Evolutionary conservation across 2,797 vertebrate species (phyloP), one percentile per base, ranked within the genome.

Genomic region (Acipenser transmontanus): DNA sequence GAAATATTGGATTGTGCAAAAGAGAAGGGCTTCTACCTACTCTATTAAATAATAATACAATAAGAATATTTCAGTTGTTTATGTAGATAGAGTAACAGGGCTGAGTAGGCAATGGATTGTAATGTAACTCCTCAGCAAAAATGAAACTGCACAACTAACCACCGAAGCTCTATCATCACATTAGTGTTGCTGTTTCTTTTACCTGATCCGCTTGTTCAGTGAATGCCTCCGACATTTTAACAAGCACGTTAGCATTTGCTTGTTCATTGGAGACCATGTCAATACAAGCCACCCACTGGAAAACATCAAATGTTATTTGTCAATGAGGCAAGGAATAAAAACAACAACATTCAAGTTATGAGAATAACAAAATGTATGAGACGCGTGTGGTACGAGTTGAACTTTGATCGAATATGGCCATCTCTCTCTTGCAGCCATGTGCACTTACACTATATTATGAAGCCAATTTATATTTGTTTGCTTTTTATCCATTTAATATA

Each of bases 201-300:
- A 98, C 96, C 96, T 98, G 94, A 63, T 89, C 91, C 0, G 96
- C 93, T 76, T 99, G 97, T 67, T 97, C 93, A 0, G 82, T 81
- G 69, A 98, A 98, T 0, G 85, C 93, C 1, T 96, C 95, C 0
- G 84, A 85, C 80, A 77, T 71, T 63, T 71, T 82, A 59, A 93
- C 91, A 2, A 92, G 72, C 8, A 93, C 73, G 12, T 34, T 92
- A 10, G 87, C 89, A 1, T 64, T 86, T 47, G 91, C 92, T 0
- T 90, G 88, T 68, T 86, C 85, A 6, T 92, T 93, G 72, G 87
- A 86, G 17, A 71, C 75, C 47, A 93, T 68, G 7, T 93, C 92
- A 61, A 93, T 87, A 72, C 88, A 89, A 70, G 88, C 89, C 10
- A 93, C 92, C 92, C 92, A 94, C 92, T 93, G 76, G 0, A 1